Evolutionary conservation across 2,113 vertebrate genomes (phyloP), one percentile per base, ranked within the genome.

Genomic region (Antigone vipio): DNA sequence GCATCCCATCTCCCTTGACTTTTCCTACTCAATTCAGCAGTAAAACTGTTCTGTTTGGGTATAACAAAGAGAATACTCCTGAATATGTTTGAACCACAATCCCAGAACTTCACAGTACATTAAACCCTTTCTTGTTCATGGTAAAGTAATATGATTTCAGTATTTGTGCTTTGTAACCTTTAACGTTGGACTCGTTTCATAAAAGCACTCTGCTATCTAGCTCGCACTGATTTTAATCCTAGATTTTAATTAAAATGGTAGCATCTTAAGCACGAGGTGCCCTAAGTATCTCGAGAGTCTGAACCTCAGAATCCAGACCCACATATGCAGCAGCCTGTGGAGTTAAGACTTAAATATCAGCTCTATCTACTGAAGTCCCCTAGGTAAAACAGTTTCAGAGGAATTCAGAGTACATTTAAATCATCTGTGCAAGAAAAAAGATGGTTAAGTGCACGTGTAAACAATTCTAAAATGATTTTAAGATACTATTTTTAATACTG

Each of bases 161-260:
- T 81, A 56, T 93, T 72, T 93, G 44, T 87, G 60, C 81, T 87
- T 89, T 88, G 19, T 53, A 79, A 75, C 63, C 58, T 89, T 86
- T 52, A 53, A 13, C 32, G 59, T 40, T 83, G 73, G 87, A 81
- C 52, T 96, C 34, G 13, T 49, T 87, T 95, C 73, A 76, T 56
- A 91, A 87, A 68, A 92, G 52, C 77, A 58, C 44, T 96, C 85
- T 91, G 45, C 59, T 94, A 13, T 94, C 62, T 92, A 50, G 29
- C 42, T 95, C 72, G 68, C 34, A 66, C 72, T 88, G 81, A 73
- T 93, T 88, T 93, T 84, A 96, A 91, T 86, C 69, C 44, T 72
- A 18, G 40, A 35, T 87, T 95, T 92, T 93, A 92, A 87, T 89
- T 50, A 16, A 94, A 93, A 75, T 53, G 40, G 40, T 67, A 69